Percentiles rank a stretch among this genome's conserved stretches.
Evolutionary conservation across 1,140 invertebrate genomes (phyloP).

Genomic region (Rhagoletis zephyria): DNA sequence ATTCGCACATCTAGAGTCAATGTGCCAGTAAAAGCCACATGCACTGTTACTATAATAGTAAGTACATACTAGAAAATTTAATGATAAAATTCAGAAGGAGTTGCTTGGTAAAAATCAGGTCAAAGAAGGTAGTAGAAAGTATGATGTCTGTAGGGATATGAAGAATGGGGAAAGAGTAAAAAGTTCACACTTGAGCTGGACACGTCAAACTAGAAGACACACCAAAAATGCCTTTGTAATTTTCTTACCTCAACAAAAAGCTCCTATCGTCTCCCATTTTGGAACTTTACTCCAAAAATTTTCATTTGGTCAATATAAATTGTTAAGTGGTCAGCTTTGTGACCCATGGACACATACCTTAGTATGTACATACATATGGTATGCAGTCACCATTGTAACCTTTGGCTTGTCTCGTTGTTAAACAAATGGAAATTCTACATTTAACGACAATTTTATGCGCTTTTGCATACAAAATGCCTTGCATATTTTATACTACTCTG

Average conservation of each 20-base stretch:
- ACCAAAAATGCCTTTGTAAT: too few relatives aligned
- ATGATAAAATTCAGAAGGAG: not conserved
- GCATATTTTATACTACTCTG: not conserved
- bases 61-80: not conserved
- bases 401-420: not conserved
- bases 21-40: conserved; percentile 6
- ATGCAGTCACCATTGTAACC: not conserved
- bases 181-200: too few relatives aligned
- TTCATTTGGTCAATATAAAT: not conserved
- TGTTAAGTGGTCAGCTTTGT: not conserved
- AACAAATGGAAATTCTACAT: conserved; percentile 11
- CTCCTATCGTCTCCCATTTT: too few relatives aligned
- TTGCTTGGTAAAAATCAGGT: too few relatives aligned
- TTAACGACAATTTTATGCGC: conserved; percentile 18
- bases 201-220: too few relatives aligned
- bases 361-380: too few relatives aligned
- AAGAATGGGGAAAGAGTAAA: too few relatives aligned
- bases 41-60: not conserved
- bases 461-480: not conserved
- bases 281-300: too few relatives aligned
- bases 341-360: not conserved
- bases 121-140: too few relatives aligned
- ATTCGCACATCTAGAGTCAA: conserved; percentile 7
- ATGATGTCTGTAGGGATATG: too few relatives aligned
- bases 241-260: too few relatives aligned